Percentiles rank a stretch among this genome's conserved stretches.
Conservation (phyloP, 2,797 vertebrate genomes). For the Hippoglossus hippoglossus region DNA sequence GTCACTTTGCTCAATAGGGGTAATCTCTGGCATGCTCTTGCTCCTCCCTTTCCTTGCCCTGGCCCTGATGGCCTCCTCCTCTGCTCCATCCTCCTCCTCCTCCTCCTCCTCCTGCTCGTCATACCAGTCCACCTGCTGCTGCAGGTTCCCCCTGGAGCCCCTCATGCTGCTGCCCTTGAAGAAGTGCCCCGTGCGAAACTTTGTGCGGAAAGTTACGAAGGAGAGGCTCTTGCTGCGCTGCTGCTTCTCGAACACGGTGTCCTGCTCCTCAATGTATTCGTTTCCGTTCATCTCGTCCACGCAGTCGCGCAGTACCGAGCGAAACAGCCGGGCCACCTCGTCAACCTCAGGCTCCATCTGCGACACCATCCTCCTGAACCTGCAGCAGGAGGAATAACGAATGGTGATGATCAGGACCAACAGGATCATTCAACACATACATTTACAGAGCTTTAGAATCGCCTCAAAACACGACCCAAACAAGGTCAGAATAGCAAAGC, state of each 20-base stretch:
- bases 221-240: constrained; percentile 87
- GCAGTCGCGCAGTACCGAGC: constrained; percentile 76
- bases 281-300: constrained; percentile 70
- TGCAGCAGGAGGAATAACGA: constrained; percentile 37
- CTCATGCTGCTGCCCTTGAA: constrained; percentile 63
- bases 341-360: constrained; percentile 85
- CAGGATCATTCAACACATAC: neutral
- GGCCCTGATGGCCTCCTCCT: constrained; percentile 65
- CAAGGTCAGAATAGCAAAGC: neutral
- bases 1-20: constrained; percentile 78
- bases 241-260: constrained; percentile 67
- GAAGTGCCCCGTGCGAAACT: constrained; percentile 75
- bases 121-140: constrained; percentile 82
- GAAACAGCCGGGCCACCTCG: constrained; percentile 85
- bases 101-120: constrained; percentile 81
- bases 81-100: constrained; percentile 73
- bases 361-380: constrained; percentile 83
- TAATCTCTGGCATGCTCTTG: constrained; percentile 87
- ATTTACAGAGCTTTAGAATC: neutral
- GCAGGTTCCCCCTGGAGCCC: constrained; percentile 81
- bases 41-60: constrained; percentile 81
- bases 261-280: constrained; percentile 41
- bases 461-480: neutral
- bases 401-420: neutral
- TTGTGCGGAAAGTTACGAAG: constrained; percentile 81